Conservation (phyloP, 2,888 invertebrate genomes). For the Cheilosia vernalis region DNA sequence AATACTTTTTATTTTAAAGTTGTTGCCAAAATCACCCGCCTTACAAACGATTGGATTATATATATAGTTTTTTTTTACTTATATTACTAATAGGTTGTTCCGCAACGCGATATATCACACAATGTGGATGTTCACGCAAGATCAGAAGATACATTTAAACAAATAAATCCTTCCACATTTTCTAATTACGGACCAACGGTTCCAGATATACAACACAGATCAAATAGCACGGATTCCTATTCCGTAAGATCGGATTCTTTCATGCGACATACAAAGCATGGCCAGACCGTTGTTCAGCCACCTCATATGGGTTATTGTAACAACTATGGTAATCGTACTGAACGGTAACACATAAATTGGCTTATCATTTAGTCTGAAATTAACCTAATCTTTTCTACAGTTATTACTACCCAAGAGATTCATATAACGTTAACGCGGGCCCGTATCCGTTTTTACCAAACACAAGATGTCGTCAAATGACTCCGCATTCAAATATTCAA, state of each 20-base stretch:
- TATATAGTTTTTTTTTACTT: neutral
- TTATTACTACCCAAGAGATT: slow-evolving; percentile 65
- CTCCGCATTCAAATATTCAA: slow-evolving; percentile 62
- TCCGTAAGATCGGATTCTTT: slow-evolving; percentile 49
- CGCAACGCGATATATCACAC: slow-evolving; percentile 49
- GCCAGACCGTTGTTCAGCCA: slow-evolving; percentile 27
- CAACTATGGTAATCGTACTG: slow-evolving; percentile 63
- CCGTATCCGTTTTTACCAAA: slow-evolving; percentile 58
- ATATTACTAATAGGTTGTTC: slow-evolving; percentile 35
- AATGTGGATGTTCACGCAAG: slow-evolving; percentile 41
- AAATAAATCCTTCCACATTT: slow-evolving; percentile 29
- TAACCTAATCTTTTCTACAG: slow-evolving; percentile 21
- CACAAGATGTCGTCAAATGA: slow-evolving; percentile 63
- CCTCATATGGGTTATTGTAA: slow-evolving; percentile 57
- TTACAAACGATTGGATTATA: neutral
- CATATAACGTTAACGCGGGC: slow-evolving; percentile 58
- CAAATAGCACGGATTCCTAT: slow-evolving; percentile 50
- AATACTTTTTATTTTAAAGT: too few species aligned
- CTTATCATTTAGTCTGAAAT: neutral
- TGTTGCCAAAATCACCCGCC: neutral
- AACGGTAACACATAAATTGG: slow-evolving; percentile 42
- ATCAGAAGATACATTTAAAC: slow-evolving; percentile 52
- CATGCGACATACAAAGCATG: slow-evolving; percentile 61
- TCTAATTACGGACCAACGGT: slow-evolving; percentile 48
- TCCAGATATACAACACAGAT: slow-evolving; percentile 54